phyloP scores from a whole-genome alignment of 1,140 invertebrate genomes.

The Drosophila grimshawi region DNA sequence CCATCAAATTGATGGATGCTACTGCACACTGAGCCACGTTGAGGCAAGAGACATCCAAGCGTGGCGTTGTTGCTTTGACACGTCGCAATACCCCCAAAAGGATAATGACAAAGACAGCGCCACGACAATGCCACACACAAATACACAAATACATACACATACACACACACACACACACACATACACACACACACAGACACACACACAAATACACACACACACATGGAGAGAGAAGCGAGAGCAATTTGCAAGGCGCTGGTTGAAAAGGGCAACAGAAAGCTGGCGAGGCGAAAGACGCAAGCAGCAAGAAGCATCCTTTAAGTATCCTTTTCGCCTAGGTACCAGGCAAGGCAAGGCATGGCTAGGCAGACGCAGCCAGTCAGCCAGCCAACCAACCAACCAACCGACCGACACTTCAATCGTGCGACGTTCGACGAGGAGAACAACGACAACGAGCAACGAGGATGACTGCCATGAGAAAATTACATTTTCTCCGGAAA shows the following conservation, averaged over 20 bases:
- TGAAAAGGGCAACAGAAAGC: constrained; percentile 79
- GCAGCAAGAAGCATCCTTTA: constrained; percentile 69
- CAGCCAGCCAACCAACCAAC: constrained; percentile 18
- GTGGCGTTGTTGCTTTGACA: constrained; percentile 81
- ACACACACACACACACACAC: constrained; percentile 32
- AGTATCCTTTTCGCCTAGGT: constrained; percentile 79
- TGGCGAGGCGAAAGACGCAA: constrained; percentile 47
- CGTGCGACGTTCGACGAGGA: constrained; percentile 73
- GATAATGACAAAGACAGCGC: constrained; percentile 80
- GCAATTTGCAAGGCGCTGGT: constrained; percentile 78
- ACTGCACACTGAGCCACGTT: constrained; percentile 66
- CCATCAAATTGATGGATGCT: constrained; percentile 84
- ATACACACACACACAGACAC: constrained; percentile 2
- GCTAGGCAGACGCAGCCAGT: constrained; percentile 1
- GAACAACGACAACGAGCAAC: constrained; percentile 40
- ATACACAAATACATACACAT: constrained; percentile 25
- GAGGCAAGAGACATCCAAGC: constrained; percentile 36
- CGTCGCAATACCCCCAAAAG: constrained; percentile 81
- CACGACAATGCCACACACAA: constrained; percentile 67
- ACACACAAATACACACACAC: constrained; percentile 5
- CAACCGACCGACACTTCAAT: constrained; percentile 72
- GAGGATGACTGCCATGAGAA: constrained; percentile 76
- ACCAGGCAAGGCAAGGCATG: constrained; percentile 24
- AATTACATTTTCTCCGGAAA: constrained; percentile 84
- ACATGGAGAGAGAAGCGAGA: constrained; percentile 63